A percentile compares a stretch with the other conserved stretches of the same genome.
Evolutionary conservation across 2,888 invertebrate genomes (phyloP).

Genomic region (Ochropleura plecta): DNA sequence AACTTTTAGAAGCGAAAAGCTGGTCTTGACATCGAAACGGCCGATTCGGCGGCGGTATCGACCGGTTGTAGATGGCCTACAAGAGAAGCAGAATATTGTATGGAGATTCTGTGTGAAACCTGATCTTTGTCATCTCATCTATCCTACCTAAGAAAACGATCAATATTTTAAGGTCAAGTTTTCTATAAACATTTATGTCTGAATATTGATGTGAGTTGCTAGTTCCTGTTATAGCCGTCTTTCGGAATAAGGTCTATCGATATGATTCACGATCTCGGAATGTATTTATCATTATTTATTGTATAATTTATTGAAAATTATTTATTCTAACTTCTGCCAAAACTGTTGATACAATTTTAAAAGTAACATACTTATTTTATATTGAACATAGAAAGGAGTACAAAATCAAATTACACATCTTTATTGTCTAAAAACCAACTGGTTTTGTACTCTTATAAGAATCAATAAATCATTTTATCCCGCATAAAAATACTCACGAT

Average conservation of each 20-base stretch:
- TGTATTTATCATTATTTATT: constrained; percentile 68
- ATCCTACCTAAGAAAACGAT: background rate
- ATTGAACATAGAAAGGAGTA: background rate
- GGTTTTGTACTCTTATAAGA: constrained; percentile 2
- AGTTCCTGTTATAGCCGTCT: constrained; percentile 15
- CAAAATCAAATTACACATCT: background rate
- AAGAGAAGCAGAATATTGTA: background rate
- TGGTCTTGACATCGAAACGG: background rate
- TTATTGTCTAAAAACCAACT: background rate
- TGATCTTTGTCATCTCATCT: background rate
- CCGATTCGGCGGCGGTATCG: background rate
- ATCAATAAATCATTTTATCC: constrained; percentile 3
- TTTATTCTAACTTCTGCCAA: constrained; percentile 51
- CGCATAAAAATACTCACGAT: background rate
- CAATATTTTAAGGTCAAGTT: background rate
- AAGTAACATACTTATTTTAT: constrained; percentile 31
- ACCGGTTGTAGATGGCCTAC: constrained; percentile 3
- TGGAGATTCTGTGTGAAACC: background rate
- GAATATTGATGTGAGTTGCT: background rate
- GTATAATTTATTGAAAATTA: constrained; percentile 62
- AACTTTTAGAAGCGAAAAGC: constrained; percentile 15
- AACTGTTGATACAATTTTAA: constrained; percentile 23
- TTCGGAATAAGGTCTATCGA: constrained; percentile 45
- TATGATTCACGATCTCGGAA: constrained; percentile 65
- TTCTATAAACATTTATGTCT: background rate